These are phyloP conservation scores for Latrodectus geometricus DNA, from an alignment of 1,140 invertebrate genomes.

Conservation along the genomic window DNA sequence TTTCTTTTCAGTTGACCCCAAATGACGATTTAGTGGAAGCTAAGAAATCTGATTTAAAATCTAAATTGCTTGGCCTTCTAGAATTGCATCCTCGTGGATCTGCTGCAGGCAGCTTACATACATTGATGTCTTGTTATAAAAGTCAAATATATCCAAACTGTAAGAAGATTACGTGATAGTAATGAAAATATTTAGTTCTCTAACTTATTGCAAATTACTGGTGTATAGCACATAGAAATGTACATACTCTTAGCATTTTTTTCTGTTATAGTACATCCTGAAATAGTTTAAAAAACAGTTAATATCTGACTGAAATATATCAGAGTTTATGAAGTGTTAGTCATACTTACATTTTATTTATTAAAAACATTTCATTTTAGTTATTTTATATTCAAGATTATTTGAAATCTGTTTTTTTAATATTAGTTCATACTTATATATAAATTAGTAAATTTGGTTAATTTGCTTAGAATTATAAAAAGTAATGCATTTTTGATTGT, in stretches of 20 bases:
- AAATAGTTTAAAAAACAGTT: too few species aligned
- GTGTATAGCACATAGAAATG: neutral
- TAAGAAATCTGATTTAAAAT: conserved; percentile 40
- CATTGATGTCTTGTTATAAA: conserved; percentile 32
- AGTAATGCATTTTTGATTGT: too few species aligned
- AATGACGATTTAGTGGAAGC: conserved; percentile 18
- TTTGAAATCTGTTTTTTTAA: too few species aligned
- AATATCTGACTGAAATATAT: too few species aligned
- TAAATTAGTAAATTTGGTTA: too few species aligned
- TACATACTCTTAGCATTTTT: neutral
- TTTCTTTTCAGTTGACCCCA: conserved; percentile 49
- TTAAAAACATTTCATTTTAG: too few species aligned
- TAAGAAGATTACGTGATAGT: conserved; percentile 32
- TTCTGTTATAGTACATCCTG: neutral
- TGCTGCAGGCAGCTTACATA: conserved; percentile 28
- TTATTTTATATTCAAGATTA: too few species aligned
- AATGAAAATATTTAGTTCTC: neutral
- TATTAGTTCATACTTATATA: too few species aligned
- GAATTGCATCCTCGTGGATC: conserved; percentile 21
- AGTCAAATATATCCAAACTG: neutral
- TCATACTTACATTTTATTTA: too few species aligned
- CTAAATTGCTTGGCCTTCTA: conserved; percentile 24
- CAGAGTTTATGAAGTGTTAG: too few species aligned
- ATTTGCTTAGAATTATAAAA: too few species aligned
- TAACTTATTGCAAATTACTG: neutral